These are phyloP conservation scores for Siniperca scherzeri DNA, from an alignment of 2,797 vertebrate genomes.

Conservation along the genomic window DNA sequence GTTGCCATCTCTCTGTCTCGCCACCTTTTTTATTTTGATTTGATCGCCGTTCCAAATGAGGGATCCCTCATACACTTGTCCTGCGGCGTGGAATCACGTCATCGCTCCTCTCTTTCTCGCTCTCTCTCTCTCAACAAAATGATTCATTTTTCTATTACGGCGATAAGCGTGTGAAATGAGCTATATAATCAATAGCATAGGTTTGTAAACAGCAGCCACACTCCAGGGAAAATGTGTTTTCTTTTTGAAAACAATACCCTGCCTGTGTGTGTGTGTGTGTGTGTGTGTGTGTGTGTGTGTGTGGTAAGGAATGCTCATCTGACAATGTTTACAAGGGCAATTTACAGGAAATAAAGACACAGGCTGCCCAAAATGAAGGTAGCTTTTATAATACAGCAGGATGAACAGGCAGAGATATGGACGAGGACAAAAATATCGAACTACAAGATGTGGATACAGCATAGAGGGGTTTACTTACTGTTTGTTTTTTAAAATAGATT, in stretches of 20 bases:
- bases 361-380: slow-evolving; percentile 49
- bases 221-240: slow-evolving; percentile 86
- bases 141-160: slow-evolving; percentile 94
- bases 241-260: slow-evolving; percentile 83
- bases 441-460: slow-evolving; percentile 17
- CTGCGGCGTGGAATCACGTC: slow-evolving; percentile 63
- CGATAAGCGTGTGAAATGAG: slow-evolving; percentile 96
- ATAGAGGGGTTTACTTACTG: slow-evolving; percentile 25
- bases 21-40: slow-evolving; percentile 45
- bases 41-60: slow-evolving; percentile 76
- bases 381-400: slow-evolving; percentile 44
- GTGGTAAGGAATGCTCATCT: slow-evolving; percentile 69
- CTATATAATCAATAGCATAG: slow-evolving; percentile 94
- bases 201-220: slow-evolving; percentile 91
- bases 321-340: slow-evolving; percentile 80
- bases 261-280: slow-evolving; percentile 25
- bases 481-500: slow-evolving; percentile 21
- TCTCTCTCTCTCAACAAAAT: slow-evolving; percentile 85
- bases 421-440: slow-evolving; percentile 31
- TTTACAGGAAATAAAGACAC: slow-evolving; percentile 78
- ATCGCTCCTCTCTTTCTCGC: slow-evolving; percentile 36
- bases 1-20: slow-evolving; percentile 4
- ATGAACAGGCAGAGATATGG: slow-evolving; percentile 40
- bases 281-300: slow-evolving; percentile 24
- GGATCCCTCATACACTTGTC: slow-evolving; percentile 74